These are phyloP conservation scores for Passerina amoena DNA, from an alignment of 2,113 vertebrate species.

Conservation along the genomic window DNA sequence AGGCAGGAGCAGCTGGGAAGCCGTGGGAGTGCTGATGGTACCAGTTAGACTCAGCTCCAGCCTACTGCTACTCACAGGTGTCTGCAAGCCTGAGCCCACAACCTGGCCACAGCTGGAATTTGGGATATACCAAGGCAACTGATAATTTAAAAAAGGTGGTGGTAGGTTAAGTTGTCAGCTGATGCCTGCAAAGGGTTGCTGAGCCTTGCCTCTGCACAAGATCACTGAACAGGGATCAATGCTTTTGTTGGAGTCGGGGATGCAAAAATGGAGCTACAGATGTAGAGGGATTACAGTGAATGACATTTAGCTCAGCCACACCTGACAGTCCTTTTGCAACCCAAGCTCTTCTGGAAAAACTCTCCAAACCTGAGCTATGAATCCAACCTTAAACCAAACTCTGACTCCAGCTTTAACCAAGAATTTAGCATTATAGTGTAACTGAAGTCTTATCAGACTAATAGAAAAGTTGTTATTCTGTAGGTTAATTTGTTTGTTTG, in stretches of 20 bases:
- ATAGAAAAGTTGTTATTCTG: background rate
- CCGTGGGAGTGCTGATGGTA: background rate
- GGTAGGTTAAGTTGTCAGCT: background rate
- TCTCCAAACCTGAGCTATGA: background rate
- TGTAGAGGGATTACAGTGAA: background rate
- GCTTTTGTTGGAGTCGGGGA: background rate
- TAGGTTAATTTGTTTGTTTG: background rate
- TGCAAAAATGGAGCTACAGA: background rate
- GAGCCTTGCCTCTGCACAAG: background rate
- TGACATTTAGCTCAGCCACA: background rate
- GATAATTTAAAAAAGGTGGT: background rate
- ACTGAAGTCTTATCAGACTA: background rate
- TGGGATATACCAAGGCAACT: background rate
- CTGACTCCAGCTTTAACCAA: background rate
- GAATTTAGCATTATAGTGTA: background rate
- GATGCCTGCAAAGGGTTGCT: background rate
- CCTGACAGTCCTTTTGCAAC: background rate
- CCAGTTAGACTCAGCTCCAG: background rate
- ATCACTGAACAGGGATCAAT: background rate
- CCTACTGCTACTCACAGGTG: fast-evolving
- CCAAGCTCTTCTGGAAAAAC: background rate
- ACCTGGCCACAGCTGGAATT: background rate
- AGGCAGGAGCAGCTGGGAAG: background rate
- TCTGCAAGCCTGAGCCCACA: background rate
- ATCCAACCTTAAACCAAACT: background rate